A percentile compares a stretch with the other conserved stretches of the same genome.
phyloP scores from a whole-genome alignment of 2,797 vertebrate genomes.

The Mycteria americana region DNA sequence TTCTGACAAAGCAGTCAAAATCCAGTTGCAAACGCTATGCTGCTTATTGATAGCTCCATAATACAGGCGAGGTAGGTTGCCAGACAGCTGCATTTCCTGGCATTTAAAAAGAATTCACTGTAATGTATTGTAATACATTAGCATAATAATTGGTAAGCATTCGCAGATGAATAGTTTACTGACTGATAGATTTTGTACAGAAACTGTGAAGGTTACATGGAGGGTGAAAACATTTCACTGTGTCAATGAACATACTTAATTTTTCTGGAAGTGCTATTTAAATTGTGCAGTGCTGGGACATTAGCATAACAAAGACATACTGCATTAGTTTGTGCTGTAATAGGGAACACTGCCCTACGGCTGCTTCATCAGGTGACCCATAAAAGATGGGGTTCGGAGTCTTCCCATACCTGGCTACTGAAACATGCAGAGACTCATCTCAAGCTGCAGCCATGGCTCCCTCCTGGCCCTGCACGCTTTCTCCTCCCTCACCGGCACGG shows the following conservation, averaged over 20 bases:
- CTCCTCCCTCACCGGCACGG: neutral
- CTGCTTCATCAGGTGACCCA: constrained; percentile 57
- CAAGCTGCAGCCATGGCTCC: neutral
- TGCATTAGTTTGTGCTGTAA: constrained; percentile 58
- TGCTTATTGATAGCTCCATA: constrained; percentile 76
- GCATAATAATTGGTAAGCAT: constrained; percentile 89
- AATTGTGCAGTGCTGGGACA: constrained; percentile 71
- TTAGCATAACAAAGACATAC: constrained; percentile 82
- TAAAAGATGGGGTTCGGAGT: neutral
- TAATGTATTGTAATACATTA: constrained; percentile 84
- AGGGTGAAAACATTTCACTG: constrained; percentile 85
- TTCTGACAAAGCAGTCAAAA: constrained; percentile 52
- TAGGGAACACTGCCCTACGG: constrained; percentile 50
- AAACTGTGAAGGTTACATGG: constrained; percentile 82
- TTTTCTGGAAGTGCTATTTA: constrained; percentile 82
- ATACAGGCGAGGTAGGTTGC: constrained; percentile 64
- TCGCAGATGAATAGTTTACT: constrained; percentile 86
- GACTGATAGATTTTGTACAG: constrained; percentile 85
- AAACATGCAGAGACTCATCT: neutral
- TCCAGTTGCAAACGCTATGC: constrained; percentile 68
- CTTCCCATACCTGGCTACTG: neutral
- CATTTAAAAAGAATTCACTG: constrained; percentile 82
- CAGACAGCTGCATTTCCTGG: constrained; percentile 78
- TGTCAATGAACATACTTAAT: constrained; percentile 85
- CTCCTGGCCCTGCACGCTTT: accelerated